phyloP scores from a whole-genome alignment of 53 echinoderm and acorn worm species.

The Mesocentrotus franciscanus region DNA sequence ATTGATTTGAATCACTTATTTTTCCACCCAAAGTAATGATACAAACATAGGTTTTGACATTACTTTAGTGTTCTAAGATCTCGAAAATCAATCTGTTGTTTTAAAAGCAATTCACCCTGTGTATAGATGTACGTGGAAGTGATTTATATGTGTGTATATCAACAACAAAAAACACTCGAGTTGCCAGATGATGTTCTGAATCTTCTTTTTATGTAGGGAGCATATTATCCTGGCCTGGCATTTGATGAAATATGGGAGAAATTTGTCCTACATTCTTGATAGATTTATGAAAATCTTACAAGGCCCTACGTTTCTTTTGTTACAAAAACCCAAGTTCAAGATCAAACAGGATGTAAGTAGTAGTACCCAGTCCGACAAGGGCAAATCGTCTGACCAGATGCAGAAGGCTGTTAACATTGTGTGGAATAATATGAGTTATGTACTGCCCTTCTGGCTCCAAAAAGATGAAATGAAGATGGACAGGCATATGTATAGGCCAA shows the following conservation, averaged over 20 bases:
- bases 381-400: neutral
- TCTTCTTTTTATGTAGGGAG: neutral
- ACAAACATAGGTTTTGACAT: too few species aligned
- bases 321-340: conserved; percentile 11
- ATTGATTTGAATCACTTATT: too few species aligned
- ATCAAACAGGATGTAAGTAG: neutral
- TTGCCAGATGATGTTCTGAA: neutral
- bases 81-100: too few species aligned
- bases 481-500: neutral
- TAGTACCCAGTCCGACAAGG: neutral
- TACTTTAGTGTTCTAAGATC: too few species aligned
- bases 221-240: neutral
- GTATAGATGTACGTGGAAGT: too few species aligned
- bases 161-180: too few species aligned
- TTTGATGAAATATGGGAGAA: conserved; percentile 9
- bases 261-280: conserved; percentile 1
- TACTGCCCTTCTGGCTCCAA: too few species aligned
- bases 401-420: too few species aligned
- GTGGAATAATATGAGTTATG: too few species aligned
- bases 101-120: too few species aligned
- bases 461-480: neutral
- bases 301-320: neutral
- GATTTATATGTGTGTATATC: too few species aligned
- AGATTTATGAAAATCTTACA: conserved; percentile 30
- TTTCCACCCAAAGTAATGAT: too few species aligned